phyloP scores from a whole-genome alignment of 2,888 invertebrate genomes.

The Bombylius major region DNA sequence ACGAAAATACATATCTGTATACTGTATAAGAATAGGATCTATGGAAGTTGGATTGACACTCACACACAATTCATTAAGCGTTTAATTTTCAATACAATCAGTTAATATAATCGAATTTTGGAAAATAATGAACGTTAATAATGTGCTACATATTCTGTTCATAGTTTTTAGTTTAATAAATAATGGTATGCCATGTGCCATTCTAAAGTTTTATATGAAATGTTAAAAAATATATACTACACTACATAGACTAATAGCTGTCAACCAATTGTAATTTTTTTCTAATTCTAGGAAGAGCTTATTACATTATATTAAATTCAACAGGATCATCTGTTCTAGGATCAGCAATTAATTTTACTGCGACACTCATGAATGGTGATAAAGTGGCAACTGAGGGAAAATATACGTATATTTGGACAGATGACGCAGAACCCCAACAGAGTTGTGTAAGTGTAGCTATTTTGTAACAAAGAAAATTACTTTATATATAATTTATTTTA shows the following conservation, averaged over 20 bases:
- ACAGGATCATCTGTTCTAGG: conserved; percentile 61
- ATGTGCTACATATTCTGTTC: not conserved
- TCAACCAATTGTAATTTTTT: no score
- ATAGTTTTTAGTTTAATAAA: not conserved
- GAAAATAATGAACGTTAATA: not conserved
- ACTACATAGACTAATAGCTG: no score
- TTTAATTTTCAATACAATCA: no score
- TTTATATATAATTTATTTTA: not conserved
- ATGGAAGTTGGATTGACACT: no score
- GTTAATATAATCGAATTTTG: no score
- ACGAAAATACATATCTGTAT: no score
- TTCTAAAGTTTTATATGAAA: no score
- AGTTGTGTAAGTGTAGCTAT: conserved; percentile 16
- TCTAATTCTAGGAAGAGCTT: conserved; percentile 20
- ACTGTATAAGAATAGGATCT: no score
- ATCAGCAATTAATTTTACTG: conserved; percentile 52
- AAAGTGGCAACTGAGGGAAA: conserved; percentile 29
- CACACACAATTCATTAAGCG: no score
- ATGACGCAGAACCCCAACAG: conserved; percentile 37
- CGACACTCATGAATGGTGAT: conserved; percentile 22
- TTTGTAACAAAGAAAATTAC: no score
- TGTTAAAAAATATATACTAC: no score
- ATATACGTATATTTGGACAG: conserved; percentile 47
- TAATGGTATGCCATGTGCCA: not conserved
- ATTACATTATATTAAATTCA: conserved; percentile 41